Evolutionary conservation across 2,113 vertebrate species (phyloP).

Genomic region (Parotia lawesii): DNA sequence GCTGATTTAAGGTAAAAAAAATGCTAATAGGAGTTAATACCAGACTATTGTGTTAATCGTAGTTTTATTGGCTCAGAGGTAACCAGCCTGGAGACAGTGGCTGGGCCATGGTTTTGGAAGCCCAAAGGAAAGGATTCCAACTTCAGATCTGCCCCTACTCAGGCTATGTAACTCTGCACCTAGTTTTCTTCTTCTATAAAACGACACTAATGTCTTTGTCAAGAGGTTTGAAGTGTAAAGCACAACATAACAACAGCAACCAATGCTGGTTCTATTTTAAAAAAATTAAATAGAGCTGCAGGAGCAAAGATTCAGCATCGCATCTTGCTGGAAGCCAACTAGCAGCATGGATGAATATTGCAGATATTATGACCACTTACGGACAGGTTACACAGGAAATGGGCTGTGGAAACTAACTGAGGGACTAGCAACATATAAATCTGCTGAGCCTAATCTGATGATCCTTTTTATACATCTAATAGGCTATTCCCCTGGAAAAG

Average conservation of each 20-base stretch:
- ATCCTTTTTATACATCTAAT: not conserved
- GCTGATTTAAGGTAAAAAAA: not conserved
- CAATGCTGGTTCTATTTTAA: not conserved
- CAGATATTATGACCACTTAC: not conserved
- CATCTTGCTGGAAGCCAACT: not conserved
- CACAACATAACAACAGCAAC: not conserved
- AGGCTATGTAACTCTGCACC: not conserved
- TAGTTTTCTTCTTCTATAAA: not conserved
- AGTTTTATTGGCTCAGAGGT: not conserved
- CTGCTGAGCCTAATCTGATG: not conserved
- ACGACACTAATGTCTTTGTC: not conserved
- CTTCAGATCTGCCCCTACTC: not conserved
- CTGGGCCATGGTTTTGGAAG: not conserved
- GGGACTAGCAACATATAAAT: not conserved
- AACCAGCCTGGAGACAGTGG: not conserved
- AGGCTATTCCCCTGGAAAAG: not conserved
- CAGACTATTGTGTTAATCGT: not conserved
- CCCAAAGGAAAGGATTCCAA: not conserved
- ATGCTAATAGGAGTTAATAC: not conserved
- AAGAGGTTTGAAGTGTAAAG: not conserved
- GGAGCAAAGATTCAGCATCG: not conserved
- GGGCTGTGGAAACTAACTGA: not conserved
- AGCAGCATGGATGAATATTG: not conserved
- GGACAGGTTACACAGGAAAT: not conserved
- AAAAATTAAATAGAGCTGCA: not conserved